Evolutionary conservation across 2,113 vertebrate species (phyloP).

Genomic region (Corydoras sp.): DNA sequence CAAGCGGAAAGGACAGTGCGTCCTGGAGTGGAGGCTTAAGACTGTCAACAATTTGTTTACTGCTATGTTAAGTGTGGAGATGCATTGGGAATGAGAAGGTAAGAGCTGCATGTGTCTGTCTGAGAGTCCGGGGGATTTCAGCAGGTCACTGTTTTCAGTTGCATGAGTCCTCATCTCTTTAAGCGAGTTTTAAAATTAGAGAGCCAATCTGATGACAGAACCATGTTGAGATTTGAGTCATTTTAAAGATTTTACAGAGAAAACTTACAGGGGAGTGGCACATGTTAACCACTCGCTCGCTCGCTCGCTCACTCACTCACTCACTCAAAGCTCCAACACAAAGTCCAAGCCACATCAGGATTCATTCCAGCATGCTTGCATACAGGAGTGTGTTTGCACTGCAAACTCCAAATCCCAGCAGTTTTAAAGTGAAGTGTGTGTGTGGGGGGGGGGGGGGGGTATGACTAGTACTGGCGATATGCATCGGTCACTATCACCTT

Average conservation of each 20-base stretch:
- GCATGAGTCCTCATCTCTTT: neutral
- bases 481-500: constrained; percentile 3
- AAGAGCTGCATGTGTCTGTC: neutral
- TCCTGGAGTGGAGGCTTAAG: neutral
- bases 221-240: too few relatives aligned
- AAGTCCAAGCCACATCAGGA: constrained; percentile 22
- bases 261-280: too few relatives aligned
- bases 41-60: constrained; percentile 17
- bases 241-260: too few relatives aligned
- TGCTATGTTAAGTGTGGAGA: constrained; percentile 19
- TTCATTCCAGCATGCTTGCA: constrained; percentile 1
- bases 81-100: constrained; percentile 22
- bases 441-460: constrained; percentile 1
- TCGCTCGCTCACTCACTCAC: too few relatives aligned
- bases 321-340: neutral
- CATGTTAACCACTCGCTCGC: too few relatives aligned
- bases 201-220: too few relatives aligned
- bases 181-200: too few relatives aligned
- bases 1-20: constrained; percentile 17
- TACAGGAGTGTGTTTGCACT: constrained; percentile 8
- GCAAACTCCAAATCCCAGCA: neutral
- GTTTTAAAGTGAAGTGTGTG: neutral
- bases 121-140: neutral
- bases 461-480: constrained; percentile 22
- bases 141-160: neutral